Evolutionary conservation across 2,113 vertebrate species (phyloP).

Genomic region (Poeciliopsis prolifica): DNA sequence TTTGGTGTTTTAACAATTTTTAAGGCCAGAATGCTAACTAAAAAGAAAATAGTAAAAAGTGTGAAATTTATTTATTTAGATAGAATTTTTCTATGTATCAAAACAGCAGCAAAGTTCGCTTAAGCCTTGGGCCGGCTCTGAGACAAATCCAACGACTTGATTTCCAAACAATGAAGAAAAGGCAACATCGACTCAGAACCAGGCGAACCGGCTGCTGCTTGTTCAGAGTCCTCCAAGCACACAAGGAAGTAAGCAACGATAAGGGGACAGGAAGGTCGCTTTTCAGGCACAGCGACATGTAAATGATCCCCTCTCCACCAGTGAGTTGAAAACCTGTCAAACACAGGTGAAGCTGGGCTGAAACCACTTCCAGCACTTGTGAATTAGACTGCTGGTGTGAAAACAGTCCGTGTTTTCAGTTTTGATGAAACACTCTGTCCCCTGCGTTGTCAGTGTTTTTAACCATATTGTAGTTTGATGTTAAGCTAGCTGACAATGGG

Average conservation of each 20-base stretch:
- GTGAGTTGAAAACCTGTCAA: background rate
- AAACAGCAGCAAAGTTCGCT: background rate
- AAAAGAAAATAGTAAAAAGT: too few species aligned
- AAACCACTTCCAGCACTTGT: constrained; percentile 11
- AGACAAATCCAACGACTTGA: too few species aligned
- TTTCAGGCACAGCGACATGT: background rate
- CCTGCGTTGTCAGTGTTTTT: background rate
- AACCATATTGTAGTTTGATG: background rate
- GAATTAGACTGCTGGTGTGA: background rate
- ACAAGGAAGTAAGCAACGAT: constrained; percentile 3
- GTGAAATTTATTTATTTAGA: too few species aligned
- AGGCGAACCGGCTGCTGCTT: background rate
- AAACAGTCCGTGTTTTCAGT: background rate
- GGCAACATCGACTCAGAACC: background rate
- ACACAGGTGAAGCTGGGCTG: background rate
- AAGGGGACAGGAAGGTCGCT: constrained; percentile 3
- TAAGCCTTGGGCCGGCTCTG: background rate
- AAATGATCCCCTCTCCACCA: background rate
- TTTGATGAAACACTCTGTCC: background rate
- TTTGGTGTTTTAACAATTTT: too few species aligned
- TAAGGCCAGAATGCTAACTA: too few species aligned
- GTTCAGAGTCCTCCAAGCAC: background rate
- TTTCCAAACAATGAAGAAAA: too few species aligned
- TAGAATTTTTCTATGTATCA: too few species aligned
- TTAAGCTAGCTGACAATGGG: constrained; percentile 36